phyloP scores from a whole-genome alignment of 2,888 invertebrate genomes.

The Gibbula magus region DNA sequence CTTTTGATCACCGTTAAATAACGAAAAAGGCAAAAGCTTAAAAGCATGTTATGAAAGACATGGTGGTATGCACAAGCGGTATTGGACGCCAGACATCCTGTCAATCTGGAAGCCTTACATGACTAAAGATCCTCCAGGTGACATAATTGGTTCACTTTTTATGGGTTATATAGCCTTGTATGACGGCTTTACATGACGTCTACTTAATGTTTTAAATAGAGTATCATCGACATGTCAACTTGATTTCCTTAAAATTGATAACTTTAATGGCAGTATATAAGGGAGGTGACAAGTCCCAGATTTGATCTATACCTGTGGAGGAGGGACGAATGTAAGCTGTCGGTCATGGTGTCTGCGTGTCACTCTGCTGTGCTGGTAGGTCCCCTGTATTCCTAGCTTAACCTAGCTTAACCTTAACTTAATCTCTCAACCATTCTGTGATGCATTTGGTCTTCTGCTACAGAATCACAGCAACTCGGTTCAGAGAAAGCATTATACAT shows the following conservation, averaged over 20 bases:
- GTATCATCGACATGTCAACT: background rate
- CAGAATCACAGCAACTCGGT: too few species aligned
- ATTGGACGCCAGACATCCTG: too few species aligned
- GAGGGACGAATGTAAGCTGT: background rate
- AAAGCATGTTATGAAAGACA: too few species aligned
- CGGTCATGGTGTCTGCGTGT: background rate
- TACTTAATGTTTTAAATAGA: background rate
- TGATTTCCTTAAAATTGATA: background rate
- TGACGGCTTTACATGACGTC: background rate
- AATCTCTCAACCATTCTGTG: background rate
- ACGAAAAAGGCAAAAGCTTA: too few species aligned
- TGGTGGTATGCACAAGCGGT: too few species aligned
- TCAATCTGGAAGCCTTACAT: too few species aligned
- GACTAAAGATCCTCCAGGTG: too few species aligned
- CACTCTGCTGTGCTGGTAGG: background rate
- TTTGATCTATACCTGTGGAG: too few species aligned
- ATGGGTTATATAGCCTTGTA: background rate
- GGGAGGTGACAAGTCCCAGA: background rate
- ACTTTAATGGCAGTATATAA: background rate
- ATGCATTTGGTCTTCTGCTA: too few species aligned
- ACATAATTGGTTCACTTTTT: too few species aligned
- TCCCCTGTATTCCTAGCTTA: background rate
- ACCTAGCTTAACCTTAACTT: background rate
- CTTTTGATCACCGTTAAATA: too few species aligned
- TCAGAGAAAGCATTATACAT: too few species aligned